phyloP scores from a whole-genome alignment of 2,888 invertebrate species.

The Dryococelus australis region DNA sequence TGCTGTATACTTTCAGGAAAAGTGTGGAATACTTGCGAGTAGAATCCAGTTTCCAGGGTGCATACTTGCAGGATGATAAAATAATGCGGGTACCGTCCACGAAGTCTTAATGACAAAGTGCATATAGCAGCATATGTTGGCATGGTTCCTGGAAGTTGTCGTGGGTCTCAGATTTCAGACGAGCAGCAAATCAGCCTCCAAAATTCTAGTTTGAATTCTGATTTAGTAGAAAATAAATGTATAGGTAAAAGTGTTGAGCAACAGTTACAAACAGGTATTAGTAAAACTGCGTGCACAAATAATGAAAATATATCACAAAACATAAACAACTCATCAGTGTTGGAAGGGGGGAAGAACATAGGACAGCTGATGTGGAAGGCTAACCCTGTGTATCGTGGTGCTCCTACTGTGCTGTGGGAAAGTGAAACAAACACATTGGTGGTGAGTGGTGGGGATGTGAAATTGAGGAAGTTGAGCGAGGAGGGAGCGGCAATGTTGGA shows the following conservation, averaged over 20 bases:
- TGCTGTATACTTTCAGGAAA: not conserved
- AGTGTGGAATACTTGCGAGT: not conserved
- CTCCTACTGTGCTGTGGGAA: not conserved
- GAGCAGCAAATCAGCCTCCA: not conserved
- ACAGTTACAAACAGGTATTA: not conserved
- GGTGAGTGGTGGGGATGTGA: not conserved
- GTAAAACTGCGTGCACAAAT: not conserved
- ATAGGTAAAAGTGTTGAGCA: not conserved
- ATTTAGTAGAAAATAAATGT: not conserved
- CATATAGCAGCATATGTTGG: not conserved
- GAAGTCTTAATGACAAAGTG: not conserved
- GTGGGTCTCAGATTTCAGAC: not conserved
- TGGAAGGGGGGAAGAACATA: not conserved
- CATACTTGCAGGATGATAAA: not conserved
- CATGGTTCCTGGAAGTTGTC: not conserved
- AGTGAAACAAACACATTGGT: conserved; percentile 6
- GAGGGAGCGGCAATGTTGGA: not conserved
- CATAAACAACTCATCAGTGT: not conserved
- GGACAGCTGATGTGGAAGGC: not conserved
- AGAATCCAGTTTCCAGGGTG: not conserved
- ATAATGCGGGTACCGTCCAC: not conserved
- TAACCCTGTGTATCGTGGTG: not conserved
- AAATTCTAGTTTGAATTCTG: not conserved
- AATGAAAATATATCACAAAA: not conserved
- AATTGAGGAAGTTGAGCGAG: conserved; percentile 10